A percentile compares a stretch with the other conserved stretches of the same genome.
These are phyloP conservation scores for Chaetura pelagica DNA, from an alignment of 2,113 vertebrate genomes.

Conservation along the genomic window DNA sequence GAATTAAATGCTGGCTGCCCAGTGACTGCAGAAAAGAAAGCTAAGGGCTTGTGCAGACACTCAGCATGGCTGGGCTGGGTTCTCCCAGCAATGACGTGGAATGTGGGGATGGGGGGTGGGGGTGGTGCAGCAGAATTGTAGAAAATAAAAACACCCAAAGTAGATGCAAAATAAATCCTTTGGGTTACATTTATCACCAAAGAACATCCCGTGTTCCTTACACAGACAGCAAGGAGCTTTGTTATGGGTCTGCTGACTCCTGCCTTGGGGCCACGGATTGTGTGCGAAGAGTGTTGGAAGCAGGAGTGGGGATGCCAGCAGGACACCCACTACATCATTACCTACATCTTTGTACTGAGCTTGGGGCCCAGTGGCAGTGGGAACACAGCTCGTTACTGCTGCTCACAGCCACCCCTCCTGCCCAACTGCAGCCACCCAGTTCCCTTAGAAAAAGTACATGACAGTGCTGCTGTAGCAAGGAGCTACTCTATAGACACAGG, in stretches of 20 bases:
- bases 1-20: not conserved
- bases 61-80: not conserved
- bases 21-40: not conserved
- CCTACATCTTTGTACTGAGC: no score
- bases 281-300: no score
- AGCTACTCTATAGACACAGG: accelerated
- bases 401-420: accelerated
- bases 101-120: no score
- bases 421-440: accelerated
- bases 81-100: accelerated
- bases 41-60: not conserved
- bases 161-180: not conserved
- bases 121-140: not conserved
- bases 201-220: accelerated
- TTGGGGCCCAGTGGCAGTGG: not conserved
- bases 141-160: no score
- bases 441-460: not conserved
- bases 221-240: accelerated
- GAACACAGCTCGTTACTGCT: accelerated
- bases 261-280: accelerated
- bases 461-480: not conserved
- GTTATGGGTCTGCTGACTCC: accelerated
- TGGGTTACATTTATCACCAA: accelerated
- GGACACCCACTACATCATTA: no score
- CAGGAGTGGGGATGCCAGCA: no score